These are phyloP conservation scores for Clarias gariepinus DNA, from an alignment of 2,113 vertebrate genomes.

Conservation along the genomic window DNA sequence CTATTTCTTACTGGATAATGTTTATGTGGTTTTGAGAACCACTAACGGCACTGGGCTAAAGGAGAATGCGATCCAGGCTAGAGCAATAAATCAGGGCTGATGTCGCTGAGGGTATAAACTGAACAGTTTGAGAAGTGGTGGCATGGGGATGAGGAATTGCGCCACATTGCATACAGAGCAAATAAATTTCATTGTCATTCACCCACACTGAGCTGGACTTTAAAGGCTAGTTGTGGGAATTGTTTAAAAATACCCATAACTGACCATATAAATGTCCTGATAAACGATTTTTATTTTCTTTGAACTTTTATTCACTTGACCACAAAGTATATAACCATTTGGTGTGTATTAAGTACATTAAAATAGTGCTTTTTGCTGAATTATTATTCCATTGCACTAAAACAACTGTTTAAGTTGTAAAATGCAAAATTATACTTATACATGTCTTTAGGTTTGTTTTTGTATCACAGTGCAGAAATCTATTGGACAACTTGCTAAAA, in stretches of 20 bases:
- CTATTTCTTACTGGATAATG: slow-evolving; percentile 46
- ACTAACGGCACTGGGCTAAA: slow-evolving; percentile 38
- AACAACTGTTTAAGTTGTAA: background rate
- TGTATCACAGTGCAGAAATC: background rate
- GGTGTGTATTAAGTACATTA: background rate
- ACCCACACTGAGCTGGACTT: background rate
- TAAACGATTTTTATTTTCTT: background rate
- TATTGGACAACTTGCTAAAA: background rate
- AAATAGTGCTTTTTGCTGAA: background rate
- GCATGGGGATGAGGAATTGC: slow-evolving; percentile 12
- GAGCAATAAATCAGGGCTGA: slow-evolving; percentile 47
- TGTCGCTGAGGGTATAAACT: slow-evolving; percentile 36
- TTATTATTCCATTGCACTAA: background rate
- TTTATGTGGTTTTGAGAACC: slow-evolving; percentile 51
- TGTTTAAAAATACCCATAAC: background rate
- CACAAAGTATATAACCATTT: background rate
- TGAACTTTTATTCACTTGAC: background rate
- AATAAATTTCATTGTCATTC: slow-evolving; percentile 18
- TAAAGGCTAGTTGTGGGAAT: background rate
- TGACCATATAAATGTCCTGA: background rate
- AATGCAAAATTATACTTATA: background rate
- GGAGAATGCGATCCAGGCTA: slow-evolving; percentile 36
- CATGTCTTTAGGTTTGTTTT: background rate
- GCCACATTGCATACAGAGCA: background rate
- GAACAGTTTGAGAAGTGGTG: slow-evolving; percentile 35